A percentile compares a stretch with the other conserved stretches of the same genome.
phyloP scores from a whole-genome alignment of 2,113 vertebrate species.

The Paradoxurus hermaphroditus region DNA sequence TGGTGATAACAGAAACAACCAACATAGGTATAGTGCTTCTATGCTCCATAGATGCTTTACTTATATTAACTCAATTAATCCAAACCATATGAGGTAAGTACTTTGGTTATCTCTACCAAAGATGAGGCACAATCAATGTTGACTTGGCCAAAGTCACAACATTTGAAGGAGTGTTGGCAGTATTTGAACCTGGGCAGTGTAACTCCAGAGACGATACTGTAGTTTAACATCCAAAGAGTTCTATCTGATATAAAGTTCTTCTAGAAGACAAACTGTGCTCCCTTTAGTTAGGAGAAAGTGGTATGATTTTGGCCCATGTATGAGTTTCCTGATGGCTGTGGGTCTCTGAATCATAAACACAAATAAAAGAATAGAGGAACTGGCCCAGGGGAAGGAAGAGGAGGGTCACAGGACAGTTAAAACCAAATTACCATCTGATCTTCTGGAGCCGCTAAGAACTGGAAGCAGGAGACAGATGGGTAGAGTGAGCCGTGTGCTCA shows the following conservation, averaged over 20 bases:
- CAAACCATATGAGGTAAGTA: not conserved
- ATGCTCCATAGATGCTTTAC: not conserved
- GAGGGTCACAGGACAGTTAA: not conserved
- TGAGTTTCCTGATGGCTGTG: not conserved
- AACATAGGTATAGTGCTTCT: not conserved
- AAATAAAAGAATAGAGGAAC: not conserved
- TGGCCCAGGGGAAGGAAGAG: not conserved
- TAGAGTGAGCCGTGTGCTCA: not conserved
- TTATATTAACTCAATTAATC: not conserved
- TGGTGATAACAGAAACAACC: not conserved
- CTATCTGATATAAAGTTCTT: not conserved
- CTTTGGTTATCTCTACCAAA: not conserved
- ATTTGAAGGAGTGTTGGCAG: not conserved
- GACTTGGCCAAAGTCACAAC: not conserved
- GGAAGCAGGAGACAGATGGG: not conserved
- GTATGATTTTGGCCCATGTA: not conserved
- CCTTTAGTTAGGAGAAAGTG: not conserved
- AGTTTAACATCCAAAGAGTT: not conserved
- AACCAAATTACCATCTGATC: not conserved
- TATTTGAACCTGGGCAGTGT: not conserved
- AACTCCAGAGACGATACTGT: not conserved
- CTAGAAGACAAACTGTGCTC: not conserved
- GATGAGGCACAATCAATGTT: not conserved
- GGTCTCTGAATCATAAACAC: not conserved
- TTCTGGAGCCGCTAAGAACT: not conserved